Base-by-base conservation (phyloP, 1,140 invertebrate genomes). In the Whitmania pigra region DNA sequence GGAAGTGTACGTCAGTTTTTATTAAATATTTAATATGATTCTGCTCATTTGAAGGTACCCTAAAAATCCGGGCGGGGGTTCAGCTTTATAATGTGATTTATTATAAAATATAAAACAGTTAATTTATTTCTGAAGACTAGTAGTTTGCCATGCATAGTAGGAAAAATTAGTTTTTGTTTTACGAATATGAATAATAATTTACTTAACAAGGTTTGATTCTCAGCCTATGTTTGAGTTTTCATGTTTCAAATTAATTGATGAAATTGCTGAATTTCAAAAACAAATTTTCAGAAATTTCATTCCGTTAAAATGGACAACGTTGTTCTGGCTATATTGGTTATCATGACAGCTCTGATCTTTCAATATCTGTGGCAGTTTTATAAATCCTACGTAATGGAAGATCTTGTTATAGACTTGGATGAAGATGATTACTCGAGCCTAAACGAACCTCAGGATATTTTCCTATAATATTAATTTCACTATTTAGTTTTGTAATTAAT, bases 361-460 rank as follows among this genome's bases (percentile, higher is more conserved):
- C 57, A 63, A 31, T 63, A 63, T 31, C 18, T 31, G 11, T 63
- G 57, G 57, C 57, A 63, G 20, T 63, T 13, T 22, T 63, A 63
- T 20, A 22, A 31, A 25, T 22, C 57, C 20, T 63, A 63, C 57
- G 57, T 57, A 2, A 20, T n/a, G 20, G 54, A 63, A 25, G 57
- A 63, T 31, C 22, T 63, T 31, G 29, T 63, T 13, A 22, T 63
- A 22, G 57, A 63, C 29, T 22, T 63, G 22, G 57, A 63, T 31
- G 13, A 22, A 49, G 43, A 49, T 11, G 43, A 49, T 49, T 49
- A 49, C 43, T 49, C 43, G 15, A 49, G 9, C 43, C 43, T 49
- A 17, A 49, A 49, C 43, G 43, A 49, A 49, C 43, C 43, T 17
- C 43, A 49, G 9, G 9, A 49, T 49, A 49, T 49, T 49, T 49